Evolutionary conservation across 2,888 invertebrate genomes (phyloP).

Genomic region (Phengaris arion): DNA sequence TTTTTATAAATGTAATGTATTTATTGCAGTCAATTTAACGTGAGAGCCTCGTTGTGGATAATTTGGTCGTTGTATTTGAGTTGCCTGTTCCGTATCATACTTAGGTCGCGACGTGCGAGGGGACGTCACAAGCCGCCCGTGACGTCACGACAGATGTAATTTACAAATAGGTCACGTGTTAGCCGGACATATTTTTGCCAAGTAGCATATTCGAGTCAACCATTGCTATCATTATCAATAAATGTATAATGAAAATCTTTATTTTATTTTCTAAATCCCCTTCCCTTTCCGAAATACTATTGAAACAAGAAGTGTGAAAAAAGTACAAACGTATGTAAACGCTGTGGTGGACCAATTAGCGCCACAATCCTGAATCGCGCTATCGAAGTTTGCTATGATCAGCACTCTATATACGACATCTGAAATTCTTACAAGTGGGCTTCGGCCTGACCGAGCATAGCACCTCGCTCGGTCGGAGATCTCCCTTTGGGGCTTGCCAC

Average conservation of each 20-base stretch:
- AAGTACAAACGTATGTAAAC: too few relatives aligned
- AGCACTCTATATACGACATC: too few relatives aligned
- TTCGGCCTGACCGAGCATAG: too few relatives aligned
- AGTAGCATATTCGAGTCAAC: constrained; percentile 78
- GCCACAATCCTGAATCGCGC: too few relatives aligned
- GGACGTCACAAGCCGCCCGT: background rate
- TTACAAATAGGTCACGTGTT: constrained; percentile 73
- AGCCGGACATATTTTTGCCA: constrained; percentile 78
- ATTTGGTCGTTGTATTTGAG: constrained; percentile 49
- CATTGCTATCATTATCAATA: constrained; percentile 79
- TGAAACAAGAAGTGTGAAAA: too few relatives aligned
- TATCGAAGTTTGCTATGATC: too few relatives aligned
- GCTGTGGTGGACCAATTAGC: too few relatives aligned
- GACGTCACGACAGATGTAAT: constrained; percentile 44
- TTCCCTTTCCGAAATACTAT: background rate
- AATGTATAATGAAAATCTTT: constrained; percentile 72
- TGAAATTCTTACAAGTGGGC: too few relatives aligned
- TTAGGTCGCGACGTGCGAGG: constrained; percentile 40
- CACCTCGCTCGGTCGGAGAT: too few relatives aligned
- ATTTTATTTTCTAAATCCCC: constrained; percentile 35
- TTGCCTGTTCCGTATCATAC: constrained; percentile 64
- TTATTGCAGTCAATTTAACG: constrained; percentile 68
- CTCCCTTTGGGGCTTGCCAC: too few relatives aligned
- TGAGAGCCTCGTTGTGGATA: constrained; percentile 4
- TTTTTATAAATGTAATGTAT: constrained; percentile 59